Evolutionary conservation across 2,888 invertebrate species (phyloP).

Genomic region (Thumatha senex): DNA sequence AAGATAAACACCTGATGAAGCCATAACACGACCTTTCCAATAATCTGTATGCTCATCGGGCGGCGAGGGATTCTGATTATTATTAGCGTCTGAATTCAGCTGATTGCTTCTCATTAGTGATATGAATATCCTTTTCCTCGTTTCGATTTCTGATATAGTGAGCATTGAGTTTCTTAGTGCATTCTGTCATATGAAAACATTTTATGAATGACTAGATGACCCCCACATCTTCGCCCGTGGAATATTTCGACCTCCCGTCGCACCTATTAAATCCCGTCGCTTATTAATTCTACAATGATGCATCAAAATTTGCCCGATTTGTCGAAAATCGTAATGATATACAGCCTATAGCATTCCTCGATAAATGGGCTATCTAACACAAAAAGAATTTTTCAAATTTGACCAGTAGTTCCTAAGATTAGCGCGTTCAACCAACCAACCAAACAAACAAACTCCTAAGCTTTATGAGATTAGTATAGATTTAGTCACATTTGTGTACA

Average conservation of each 20-base stretch:
- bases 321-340: too few relatives aligned
- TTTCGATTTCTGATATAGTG: not conserved
- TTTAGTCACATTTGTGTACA: not conserved
- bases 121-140: slow-evolving; percentile 3
- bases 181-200: not conserved
- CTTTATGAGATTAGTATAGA: not conserved
- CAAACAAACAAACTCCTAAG: too few relatives aligned
- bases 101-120: slow-evolving; percentile 11
- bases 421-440: too few relatives aligned
- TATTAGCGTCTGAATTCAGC: slow-evolving; percentile 14
- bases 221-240: too few relatives aligned
- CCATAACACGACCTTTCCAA: not conserved
- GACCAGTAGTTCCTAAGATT: too few relatives aligned
- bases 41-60: slow-evolving; percentile 11
- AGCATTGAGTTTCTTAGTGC: not conserved
- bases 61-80: slow-evolving; percentile 3
- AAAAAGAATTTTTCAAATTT: too few relatives aligned
- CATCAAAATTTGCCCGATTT: too few relatives aligned
- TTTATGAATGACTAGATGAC: not conserved
- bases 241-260: too few relatives aligned
- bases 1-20: not conserved
- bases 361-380: too few relatives aligned
- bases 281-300: too few relatives aligned
- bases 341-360: too few relatives aligned
- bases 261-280: too few relatives aligned